Conservation (phyloP, 1,140 invertebrate genomes). For the Platorchestia sp. region DNA sequence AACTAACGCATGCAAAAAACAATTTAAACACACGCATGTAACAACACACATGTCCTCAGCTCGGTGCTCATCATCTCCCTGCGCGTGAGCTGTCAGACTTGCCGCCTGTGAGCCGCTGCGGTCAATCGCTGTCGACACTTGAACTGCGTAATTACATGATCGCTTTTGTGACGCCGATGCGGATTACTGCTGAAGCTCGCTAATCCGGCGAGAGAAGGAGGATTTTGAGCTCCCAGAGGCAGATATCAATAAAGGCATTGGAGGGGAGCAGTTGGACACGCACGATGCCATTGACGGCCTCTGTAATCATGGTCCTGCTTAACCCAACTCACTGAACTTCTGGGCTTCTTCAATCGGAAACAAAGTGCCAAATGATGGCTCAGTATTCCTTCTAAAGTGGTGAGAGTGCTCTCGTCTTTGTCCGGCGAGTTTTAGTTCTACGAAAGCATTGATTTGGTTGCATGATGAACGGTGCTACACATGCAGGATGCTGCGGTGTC, state of each 20-base stretch:
- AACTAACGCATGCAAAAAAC: not conserved
- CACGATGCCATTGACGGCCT: not conserved
- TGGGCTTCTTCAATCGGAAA: not conserved
- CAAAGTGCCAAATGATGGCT: slow-evolving; percentile 19
- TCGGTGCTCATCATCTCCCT: not conserved
- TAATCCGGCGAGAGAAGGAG: slow-evolving; percentile 37
- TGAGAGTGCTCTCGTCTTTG: not conserved
- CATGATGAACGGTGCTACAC: not conserved
- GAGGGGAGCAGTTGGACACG: slow-evolving; percentile 12
- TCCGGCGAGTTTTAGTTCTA: not conserved
- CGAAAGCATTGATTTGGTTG: not conserved
- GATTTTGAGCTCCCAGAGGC: slow-evolving; percentile 23
- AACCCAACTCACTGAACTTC: not conserved
- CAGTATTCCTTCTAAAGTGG: not conserved
- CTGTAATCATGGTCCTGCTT: not conserved
- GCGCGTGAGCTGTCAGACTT: not conserved
- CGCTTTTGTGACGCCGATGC: slow-evolving; percentile 15
- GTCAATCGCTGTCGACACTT: slow-evolving; percentile 30
- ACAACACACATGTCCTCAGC: not conserved
- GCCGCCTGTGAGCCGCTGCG: not conserved
- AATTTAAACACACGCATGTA: not conserved
- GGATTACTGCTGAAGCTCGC: slow-evolving; percentile 39
- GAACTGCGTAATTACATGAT: slow-evolving; percentile 34
- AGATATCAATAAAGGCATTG: slow-evolving; percentile 23
- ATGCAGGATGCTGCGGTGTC: not conserved